A percentile compares a stretch with the other conserved stretches of the same genome.
phyloP scores from a whole-genome alignment of 2,113 vertebrate genomes.

The Girardinichthys multiradiatus region DNA sequence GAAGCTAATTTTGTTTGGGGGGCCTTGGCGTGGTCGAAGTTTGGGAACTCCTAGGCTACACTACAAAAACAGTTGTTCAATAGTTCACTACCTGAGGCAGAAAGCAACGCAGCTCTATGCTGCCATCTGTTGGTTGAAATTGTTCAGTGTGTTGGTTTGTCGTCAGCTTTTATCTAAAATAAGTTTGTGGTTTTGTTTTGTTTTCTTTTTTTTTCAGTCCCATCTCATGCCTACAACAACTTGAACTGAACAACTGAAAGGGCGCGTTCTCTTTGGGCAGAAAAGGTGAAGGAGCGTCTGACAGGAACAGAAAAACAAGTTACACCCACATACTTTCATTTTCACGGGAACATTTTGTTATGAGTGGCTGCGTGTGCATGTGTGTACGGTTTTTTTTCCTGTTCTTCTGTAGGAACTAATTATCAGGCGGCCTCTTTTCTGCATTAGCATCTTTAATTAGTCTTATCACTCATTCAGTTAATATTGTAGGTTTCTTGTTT shows the following conservation, averaged over 20 bases:
- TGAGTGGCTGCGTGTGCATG: slow-evolving; percentile 7
- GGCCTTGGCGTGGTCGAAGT: too few species aligned
- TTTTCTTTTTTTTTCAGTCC: not conserved
- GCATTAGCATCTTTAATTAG: not conserved
- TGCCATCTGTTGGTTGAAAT: not conserved
- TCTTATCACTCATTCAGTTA: not conserved
- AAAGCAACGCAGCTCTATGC: not conserved
- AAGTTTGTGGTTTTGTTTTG: not conserved
- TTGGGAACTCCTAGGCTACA: too few species aligned
- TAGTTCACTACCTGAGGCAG: too few species aligned
- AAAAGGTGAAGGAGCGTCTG: not conserved
- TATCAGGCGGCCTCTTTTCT: not conserved
- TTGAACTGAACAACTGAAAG: not conserved
- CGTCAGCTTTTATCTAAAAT: not conserved
- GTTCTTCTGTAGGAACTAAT: not conserved
- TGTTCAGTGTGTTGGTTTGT: not conserved
- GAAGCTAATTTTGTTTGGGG: too few species aligned
- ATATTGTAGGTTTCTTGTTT: not conserved
- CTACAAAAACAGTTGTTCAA: too few species aligned
- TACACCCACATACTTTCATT: slow-evolving; percentile 55
- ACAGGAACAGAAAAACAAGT: not conserved
- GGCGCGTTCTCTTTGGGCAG: not conserved
- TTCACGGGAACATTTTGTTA: slow-evolving; percentile 40
- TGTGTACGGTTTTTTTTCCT: not conserved
- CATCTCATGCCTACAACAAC: not conserved